phyloP scores from a whole-genome alignment of 2,797 vertebrate species.

The Dendrocincla tyrannina region DNA sequence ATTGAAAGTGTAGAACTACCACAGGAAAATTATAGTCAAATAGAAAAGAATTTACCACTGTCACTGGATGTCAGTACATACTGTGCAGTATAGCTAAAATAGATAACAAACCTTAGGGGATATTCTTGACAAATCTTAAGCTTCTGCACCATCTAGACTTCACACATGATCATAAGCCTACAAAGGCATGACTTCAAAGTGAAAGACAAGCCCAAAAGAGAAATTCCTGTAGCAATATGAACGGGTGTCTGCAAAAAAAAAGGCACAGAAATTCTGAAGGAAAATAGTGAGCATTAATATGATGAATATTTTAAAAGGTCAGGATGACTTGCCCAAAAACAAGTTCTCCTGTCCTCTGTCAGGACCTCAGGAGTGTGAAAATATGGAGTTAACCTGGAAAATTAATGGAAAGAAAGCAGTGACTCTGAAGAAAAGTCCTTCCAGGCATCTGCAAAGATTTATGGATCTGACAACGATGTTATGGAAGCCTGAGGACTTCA shows the following conservation, averaged over 20 bases:
- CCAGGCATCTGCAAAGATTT: neutral
- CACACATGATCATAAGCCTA: neutral
- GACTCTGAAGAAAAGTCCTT: neutral
- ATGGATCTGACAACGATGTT: neutral
- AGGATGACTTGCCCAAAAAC: neutral
- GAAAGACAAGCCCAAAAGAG: slow-evolving; percentile 41
- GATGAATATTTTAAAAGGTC: neutral
- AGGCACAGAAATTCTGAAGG: neutral
- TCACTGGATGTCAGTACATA: slow-evolving; percentile 25
- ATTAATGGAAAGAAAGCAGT: neutral
- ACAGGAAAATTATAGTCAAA: slow-evolving; percentile 16
- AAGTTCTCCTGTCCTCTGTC: neutral
- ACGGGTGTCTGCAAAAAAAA: neutral
- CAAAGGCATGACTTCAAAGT: slow-evolving; percentile 39
- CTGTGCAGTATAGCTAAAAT: neutral
- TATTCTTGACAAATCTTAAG: slow-evolving; percentile 49
- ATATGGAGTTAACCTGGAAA: neutral
- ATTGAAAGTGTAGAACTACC: neutral
- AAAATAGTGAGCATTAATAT: neutral
- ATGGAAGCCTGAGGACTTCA: neutral
- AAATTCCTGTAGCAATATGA: slow-evolving; percentile 19
- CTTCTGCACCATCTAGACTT: slow-evolving; percentile 24
- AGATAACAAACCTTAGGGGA: slow-evolving; percentile 40
- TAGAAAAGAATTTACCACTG: slow-evolving; percentile 23
- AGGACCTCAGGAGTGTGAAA: neutral